Evolutionary conservation across 2,797 vertebrate species (phyloP).

Genomic region (Gymnothorax reevesii): DNA sequence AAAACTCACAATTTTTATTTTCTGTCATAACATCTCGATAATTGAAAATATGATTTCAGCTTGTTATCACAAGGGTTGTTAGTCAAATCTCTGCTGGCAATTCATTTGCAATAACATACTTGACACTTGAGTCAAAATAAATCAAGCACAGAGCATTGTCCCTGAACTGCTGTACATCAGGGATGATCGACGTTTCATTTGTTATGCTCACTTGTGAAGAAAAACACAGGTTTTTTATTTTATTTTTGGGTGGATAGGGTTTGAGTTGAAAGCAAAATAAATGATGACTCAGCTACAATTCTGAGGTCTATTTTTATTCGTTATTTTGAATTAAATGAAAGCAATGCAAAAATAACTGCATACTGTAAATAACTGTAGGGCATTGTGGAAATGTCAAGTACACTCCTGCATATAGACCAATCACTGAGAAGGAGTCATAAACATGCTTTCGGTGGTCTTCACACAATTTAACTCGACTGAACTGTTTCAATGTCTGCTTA

Average conservation of each 20-base stretch:
- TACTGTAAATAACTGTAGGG: no score
- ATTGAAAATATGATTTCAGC: background rate
- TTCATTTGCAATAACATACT: background rate
- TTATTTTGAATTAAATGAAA: background rate
- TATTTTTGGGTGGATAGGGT: background rate
- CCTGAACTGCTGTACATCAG: background rate
- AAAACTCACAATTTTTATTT: background rate
- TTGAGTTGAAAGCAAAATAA: background rate
- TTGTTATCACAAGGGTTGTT: background rate
- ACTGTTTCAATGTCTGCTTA: constrained; percentile 54
- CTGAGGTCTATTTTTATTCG: background rate
- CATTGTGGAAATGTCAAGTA: background rate
- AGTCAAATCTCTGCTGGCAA: background rate
- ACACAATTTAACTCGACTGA: background rate
- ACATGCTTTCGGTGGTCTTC: background rate
- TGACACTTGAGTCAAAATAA: background rate
- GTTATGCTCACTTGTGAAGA: background rate
- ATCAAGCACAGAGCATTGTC: background rate
- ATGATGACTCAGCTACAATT: background rate
- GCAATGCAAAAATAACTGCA: background rate
- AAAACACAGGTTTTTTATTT: background rate
- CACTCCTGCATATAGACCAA: background rate
- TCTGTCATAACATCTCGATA: background rate
- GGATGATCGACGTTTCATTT: background rate
- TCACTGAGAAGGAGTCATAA: background rate